phyloP scores from a whole-genome alignment of 2,888 invertebrate genomes.

The Lasioglossum vierecki region DNA sequence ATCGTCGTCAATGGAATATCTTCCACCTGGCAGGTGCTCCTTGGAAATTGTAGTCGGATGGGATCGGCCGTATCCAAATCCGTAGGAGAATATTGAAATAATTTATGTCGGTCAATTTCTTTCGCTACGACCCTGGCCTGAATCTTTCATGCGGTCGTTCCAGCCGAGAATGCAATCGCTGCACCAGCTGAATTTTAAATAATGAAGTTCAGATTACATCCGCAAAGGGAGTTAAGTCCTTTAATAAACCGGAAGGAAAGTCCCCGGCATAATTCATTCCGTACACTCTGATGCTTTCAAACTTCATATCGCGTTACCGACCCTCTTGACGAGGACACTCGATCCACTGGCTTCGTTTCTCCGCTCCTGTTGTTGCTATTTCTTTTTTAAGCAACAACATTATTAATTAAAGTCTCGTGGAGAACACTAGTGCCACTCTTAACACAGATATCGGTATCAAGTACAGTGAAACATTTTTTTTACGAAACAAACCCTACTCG shows the following conservation, averaged over 20 bases:
- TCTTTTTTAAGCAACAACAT: background rate
- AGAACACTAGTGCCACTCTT: background rate
- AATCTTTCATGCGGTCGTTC: slow-evolving; percentile 71
- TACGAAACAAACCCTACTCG: background rate
- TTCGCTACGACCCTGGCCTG: slow-evolving; percentile 58
- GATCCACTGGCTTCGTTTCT: background rate
- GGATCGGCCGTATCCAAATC: slow-evolving; percentile 20
- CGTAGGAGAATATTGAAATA: slow-evolving; percentile 65
- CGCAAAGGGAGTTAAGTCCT: slow-evolving; percentile 61
- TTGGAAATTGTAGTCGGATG: slow-evolving; percentile 55
- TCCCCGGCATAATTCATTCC: slow-evolving; percentile 52
- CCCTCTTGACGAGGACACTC: background rate
- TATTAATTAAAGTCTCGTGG: background rate
- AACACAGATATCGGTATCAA: background rate
- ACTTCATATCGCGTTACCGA: slow-evolving; percentile 26
- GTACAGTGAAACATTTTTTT: background rate
- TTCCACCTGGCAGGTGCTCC: slow-evolving; percentile 20
- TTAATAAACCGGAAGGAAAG: slow-evolving; percentile 69
- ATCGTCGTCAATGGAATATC: background rate
- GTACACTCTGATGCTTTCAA: slow-evolving; percentile 20
- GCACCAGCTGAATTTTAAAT: slow-evolving; percentile 72
- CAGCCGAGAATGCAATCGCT: slow-evolving; percentile 71
- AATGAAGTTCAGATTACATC: slow-evolving; percentile 70
- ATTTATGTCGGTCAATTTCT: slow-evolving; percentile 74
- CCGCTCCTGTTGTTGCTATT: background rate